Evolutionary conservation across 2,797 vertebrate species (phyloP), one percentile per base, ranked within the genome.

Genomic region (Malurus splendens): DNA sequence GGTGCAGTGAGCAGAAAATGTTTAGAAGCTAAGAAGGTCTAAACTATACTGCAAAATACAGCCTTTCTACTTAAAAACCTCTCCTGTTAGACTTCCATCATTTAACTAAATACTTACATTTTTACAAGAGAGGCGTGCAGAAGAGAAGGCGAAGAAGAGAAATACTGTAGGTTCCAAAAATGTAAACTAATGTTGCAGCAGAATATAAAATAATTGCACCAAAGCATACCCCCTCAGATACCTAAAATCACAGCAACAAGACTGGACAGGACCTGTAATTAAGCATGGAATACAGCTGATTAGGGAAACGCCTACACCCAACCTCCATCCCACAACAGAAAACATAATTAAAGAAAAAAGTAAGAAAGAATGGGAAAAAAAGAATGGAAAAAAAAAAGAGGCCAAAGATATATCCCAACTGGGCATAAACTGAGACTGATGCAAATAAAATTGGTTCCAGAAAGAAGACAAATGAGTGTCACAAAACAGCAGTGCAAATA

Each of bases 171-270:
- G 73, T 95, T 95, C 95, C 94, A 95, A 95, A 95, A 95, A 94
- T 95, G 94, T 94, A 95, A 95, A 95, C 95, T 95, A 95, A 95
- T 92, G 95, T 95, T 95, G 95, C 91, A 94, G 95, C 82, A 95
- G 95, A 95, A 94, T 93, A 93, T 91, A 94, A 95, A 94, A 94
- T 65, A 94, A 95, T 83, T 95, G 95, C 94, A 95, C 90, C 95
- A 95, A 95, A 95, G 94, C 95, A 95, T 94, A 95, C 84, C 95
- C 95, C 95, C 95, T 95, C 95, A 95, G 95, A 95, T 95, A 95
- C 94, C 94, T 94, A 95, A 95, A 95, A 94, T 94, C 92, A 95
- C 94, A 95, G 94, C 94, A 95, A 95, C 94, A 95, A 95, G 95
- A 95, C 93, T 95, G 93, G 95, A 94, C 95, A 95, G 95, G 95